Base-by-base conservation (phyloP, 2,888 invertebrate species). In the Pollenia labialis region DNA sequence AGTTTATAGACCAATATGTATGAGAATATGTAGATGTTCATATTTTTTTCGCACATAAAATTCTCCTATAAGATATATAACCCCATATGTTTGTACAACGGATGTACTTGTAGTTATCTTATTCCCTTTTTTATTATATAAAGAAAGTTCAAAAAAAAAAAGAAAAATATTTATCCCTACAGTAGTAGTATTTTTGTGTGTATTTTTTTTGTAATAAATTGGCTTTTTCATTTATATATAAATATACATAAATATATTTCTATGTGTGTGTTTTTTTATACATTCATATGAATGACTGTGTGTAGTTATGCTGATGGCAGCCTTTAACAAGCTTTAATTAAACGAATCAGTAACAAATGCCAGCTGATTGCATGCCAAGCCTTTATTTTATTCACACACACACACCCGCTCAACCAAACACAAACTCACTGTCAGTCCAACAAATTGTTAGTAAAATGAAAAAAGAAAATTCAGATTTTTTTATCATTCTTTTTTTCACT, bases 281-380 rank as follows among this genome's bases (percentile, higher is more conserved):
- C 10, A 12, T 46, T 7, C 1, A 16, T 11, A 8, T 18, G 54
- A 44, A 18, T 68, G 58, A 52, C 23, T 23, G 12, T 50, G n/a
- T 79, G 58, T 54, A 50, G 72, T 40, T 77, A 64, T 77, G 68
- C 68, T 84, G 84, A 81, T 77, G 81, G 72, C 62, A 44, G 68
- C 75, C 76, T 87, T 87, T 84, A 81, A 81, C 81, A 81, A 64
- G 76, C 84, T 81, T 87, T 87, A 87, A 87, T 87, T 87, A 87
- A 87, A 87, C 81, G 87, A 87, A 84, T 87, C 81, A 79, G 72
- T 84, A 74, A 81, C 77, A 81, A 84, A 84, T 84, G 77, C 81
- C 87, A 79, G 77, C 79, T 87, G 87, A 87, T 84, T 87, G 87
- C 71, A 72, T 81, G 84, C 81, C 84, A 87, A 81, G 56, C 76